phyloP scores from a whole-genome alignment of 2,113 vertebrate genomes.

The Halcyon senegalensis region DNA sequence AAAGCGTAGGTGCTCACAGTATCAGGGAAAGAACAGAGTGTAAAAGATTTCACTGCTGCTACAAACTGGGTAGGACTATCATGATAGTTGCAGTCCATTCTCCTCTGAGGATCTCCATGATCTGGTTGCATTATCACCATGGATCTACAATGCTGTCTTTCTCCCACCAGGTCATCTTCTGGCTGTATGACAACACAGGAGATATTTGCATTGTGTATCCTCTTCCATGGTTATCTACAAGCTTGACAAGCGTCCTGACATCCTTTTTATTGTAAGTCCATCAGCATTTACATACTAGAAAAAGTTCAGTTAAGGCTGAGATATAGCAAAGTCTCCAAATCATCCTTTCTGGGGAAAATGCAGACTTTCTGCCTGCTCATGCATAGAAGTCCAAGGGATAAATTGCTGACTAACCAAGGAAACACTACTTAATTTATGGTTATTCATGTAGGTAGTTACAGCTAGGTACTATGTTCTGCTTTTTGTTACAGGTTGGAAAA shows the following conservation, averaged over 20 bases:
- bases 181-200: not conserved
- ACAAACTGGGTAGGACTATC: not conserved
- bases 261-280: not conserved
- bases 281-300: accelerated
- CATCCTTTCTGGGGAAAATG: not conserved
- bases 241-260: not conserved
- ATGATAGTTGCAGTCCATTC: not conserved
- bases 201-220: not conserved
- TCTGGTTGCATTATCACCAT: not conserved
- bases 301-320: not conserved
- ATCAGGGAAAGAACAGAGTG: not conserved
- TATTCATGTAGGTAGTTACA: not conserved
- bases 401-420: not conserved
- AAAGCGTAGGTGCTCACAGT: not conserved
- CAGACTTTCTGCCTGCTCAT: not conserved
- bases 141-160: not conserved
- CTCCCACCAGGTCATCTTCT: not conserved
- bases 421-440: not conserved
- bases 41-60: not conserved
- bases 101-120: not conserved
- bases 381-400: not conserved
- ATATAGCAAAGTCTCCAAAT: not conserved
- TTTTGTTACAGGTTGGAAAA: not conserved
- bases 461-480: not conserved
- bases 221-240: not conserved